Percentiles rank a stretch among this genome's conserved stretches.
phyloP scores from a whole-genome alignment of 1,140 invertebrate genomes.

The Cyphomyrmex costatus region DNA sequence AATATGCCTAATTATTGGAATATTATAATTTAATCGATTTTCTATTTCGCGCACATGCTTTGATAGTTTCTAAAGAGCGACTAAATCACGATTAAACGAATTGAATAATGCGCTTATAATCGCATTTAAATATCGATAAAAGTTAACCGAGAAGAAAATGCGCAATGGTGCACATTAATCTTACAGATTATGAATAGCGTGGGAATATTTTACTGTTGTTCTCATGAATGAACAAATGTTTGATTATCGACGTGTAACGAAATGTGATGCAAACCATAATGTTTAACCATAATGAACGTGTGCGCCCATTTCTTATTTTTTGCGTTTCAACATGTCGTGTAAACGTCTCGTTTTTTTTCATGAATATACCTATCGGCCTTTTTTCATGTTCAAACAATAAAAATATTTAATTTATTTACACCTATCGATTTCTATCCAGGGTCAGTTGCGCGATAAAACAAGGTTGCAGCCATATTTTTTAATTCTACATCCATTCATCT shows the following conservation, averaged over 20 bases:
- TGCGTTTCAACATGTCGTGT: constrained; percentile 1
- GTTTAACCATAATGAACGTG: constrained; percentile 12
- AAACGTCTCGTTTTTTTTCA: constrained; percentile 2
- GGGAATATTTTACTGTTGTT: constrained; percentile 28
- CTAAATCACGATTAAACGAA: constrained; percentile 33
- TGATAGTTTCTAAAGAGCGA: constrained; percentile 20
- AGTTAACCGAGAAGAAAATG: constrained; percentile 21
- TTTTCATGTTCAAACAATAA: neutral
- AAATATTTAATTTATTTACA: constrained; percentile 34
- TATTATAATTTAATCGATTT: constrained; percentile 46
- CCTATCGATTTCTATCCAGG: neutral
- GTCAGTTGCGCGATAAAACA: constrained; percentile 22
- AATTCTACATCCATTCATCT: neutral
- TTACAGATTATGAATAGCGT: constrained; percentile 36
- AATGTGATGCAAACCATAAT: constrained; percentile 16
- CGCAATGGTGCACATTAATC: constrained; percentile 9
- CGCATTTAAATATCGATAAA: constrained; percentile 34
- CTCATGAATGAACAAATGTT: constrained; percentile 43
- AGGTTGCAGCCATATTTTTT: neutral
- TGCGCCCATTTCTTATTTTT: neutral
- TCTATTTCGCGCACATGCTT: constrained; percentile 25
- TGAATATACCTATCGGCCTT: neutral
- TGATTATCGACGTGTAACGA: constrained; percentile 5
- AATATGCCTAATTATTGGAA: constrained; percentile 1
- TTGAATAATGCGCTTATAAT: constrained; percentile 36